Base-by-base conservation (phyloP, 2,797 vertebrate genomes). In the Agapornis canus region DNA sequence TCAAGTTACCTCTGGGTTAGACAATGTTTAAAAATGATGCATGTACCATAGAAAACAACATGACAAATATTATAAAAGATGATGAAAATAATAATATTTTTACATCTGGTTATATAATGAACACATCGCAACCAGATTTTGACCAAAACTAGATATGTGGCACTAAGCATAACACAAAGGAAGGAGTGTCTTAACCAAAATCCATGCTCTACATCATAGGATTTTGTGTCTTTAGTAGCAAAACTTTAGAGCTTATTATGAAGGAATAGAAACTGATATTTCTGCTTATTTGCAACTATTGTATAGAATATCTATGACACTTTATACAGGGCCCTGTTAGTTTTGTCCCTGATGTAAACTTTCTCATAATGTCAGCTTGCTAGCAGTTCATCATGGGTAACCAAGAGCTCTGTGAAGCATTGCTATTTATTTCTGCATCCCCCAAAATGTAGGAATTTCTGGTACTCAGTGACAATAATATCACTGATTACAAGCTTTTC, bases 301-400 rank as follows among this genome's bases (percentile, higher is more conserved):
- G 14, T 19, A 32, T 9, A 65, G 51, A 84, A 60, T 9, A 65
- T 3, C n/a, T 21, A 47, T 31, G 49, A 49, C 9, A 23, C 9
- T 78, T 73, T 13, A 18, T 5, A 39, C 0, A 0, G 14, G 6
- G 4, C 13, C 72, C 43, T 45, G 35, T 47, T 18, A 54, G 25
- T 29, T 90, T 43, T 73, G 52, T 3, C 60, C 16, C 42, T 47
- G 52, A 32, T 76, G 39, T 27, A 69, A 63, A 37, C 13, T 51
- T 37, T 82, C 27, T 61, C 18, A 6, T 42, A 56, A 60, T 3
- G 7, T 45, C 17, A 5, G 61, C 10, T 84, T 84, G 22, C n/a
- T 52, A 75, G 42, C 15, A 75, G 37, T 35, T 35, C 35, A 63
- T 35, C 35, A 63, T 3, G 13, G 21, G 8, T 9, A 87, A 57